Percentiles rank a stretch among this genome's conserved stretches.
Conservation (phyloP, 2,888 invertebrate genomes). For the Argyra leucocephala region DNA sequence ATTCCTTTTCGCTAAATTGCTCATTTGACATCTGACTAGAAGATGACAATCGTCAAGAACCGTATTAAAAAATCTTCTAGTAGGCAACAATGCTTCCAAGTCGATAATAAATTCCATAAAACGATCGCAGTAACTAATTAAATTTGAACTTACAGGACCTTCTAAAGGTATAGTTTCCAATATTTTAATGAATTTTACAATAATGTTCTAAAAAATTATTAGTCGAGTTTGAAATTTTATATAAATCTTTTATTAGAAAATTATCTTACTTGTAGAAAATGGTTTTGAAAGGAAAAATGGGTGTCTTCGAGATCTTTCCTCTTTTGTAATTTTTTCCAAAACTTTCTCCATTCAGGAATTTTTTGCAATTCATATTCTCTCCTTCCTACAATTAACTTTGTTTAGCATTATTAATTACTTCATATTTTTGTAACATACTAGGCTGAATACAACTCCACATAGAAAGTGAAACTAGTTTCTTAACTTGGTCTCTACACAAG, state of each 20-base stretch:
- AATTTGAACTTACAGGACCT: constrained; percentile 51
- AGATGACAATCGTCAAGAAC: constrained; percentile 91
- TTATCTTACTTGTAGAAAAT: constrained; percentile 56
- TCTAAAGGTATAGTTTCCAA: constrained; percentile 63
- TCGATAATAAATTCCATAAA: constrained; percentile 94
- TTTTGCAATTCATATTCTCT: constrained; percentile 77
- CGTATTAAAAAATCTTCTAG: constrained; percentile 91
- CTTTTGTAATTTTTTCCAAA: constrained; percentile 82
- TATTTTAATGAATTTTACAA: constrained; percentile 77
- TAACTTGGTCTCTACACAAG: constrained; percentile 84
- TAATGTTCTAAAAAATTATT: constrained; percentile 44
- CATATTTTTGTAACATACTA: constrained; percentile 44
- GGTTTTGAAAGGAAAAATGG: constrained; percentile 79
- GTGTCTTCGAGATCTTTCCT: constrained; percentile 60
- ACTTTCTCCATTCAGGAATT: constrained; percentile 83
- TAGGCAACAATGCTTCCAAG: constrained; percentile 87
- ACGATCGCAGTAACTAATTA: constrained; percentile 77
- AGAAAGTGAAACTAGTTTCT: constrained; percentile 79
- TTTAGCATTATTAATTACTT: neutral
- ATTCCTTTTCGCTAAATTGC: constrained; percentile 58
- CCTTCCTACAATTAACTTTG: constrained; percentile 48
- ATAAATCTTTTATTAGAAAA: neutral
- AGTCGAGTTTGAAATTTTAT: neutral
- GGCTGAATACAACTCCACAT: constrained; percentile 88
- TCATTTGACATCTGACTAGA: constrained; percentile 78